Evolutionary conservation across 1,140 invertebrate genomes (phyloP).

Genomic region (Asbolus verrucosus): DNA sequence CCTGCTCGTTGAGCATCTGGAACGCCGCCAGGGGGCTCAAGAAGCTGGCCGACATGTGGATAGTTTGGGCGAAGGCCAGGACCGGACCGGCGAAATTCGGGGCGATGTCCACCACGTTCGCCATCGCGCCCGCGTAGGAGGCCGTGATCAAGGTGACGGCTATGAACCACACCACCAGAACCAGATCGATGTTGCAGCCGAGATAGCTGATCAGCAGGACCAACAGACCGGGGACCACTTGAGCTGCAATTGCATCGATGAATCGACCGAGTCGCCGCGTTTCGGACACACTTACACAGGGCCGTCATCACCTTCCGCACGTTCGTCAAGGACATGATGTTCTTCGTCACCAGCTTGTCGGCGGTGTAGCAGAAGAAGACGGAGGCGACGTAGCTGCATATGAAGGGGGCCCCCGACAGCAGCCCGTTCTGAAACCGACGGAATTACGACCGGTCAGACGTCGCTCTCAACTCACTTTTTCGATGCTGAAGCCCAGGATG

Average conservation of each 20-base stretch:
- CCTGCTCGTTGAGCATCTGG: slow-evolving; percentile 61
- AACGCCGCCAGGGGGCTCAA: slow-evolving; percentile 75
- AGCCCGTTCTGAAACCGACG: slow-evolving; percentile 76
- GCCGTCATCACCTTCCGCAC: slow-evolving; percentile 78
- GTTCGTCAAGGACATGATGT: slow-evolving; percentile 73
- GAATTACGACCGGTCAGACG: no score
- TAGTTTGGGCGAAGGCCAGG: slow-evolving; percentile 80
- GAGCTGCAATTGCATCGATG: slow-evolving; percentile 70
- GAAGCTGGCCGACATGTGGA: slow-evolving; percentile 81
- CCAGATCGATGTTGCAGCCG: slow-evolving; percentile 71
- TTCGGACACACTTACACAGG: slow-evolving; percentile 62
- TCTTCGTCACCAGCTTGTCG: slow-evolving; percentile 72
- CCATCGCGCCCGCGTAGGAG: slow-evolving; percentile 82
- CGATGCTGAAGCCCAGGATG: slow-evolving; percentile 76
- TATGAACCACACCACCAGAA: slow-evolving; percentile 75
- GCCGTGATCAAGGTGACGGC: slow-evolving; percentile 80
- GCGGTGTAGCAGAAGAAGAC: slow-evolving; percentile 78
- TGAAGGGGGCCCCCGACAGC: slow-evolving; percentile 75
- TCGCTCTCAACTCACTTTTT: slow-evolving; percentile 69
- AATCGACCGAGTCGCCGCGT: no score
- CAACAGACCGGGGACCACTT: slow-evolving; percentile 77
- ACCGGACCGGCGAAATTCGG: slow-evolving; percentile 80
- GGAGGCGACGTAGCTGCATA: slow-evolving; percentile 77
- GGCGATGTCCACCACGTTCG: slow-evolving; percentile 79
- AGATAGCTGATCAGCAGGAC: slow-evolving; percentile 75